Evolutionary conservation across 2,113 vertebrate genomes (phyloP), one percentile per base, ranked within the genome.

Genomic region (Saccopteryx bilineata): DNA sequence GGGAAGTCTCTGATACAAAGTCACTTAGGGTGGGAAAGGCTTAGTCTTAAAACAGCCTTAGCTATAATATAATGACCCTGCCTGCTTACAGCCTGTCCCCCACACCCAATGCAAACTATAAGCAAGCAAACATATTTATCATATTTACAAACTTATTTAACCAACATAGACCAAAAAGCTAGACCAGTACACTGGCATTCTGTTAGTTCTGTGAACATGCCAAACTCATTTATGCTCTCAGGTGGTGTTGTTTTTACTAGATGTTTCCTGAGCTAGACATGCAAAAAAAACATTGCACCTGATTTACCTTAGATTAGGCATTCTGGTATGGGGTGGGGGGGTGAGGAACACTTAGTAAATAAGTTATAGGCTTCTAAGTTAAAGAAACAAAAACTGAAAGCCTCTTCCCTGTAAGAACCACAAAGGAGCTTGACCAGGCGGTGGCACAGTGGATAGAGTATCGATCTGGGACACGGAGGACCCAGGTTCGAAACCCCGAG

Each of bases 211-310:
- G 4, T 23, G 86, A 80, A 52, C 52, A 80, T 48, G 21, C 24
- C 11, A 66, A 72, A 28, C 39, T 94, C 79, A 26, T 80, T 90
- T 87, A 65, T 75, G 75, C 63, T 76, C 81, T 71, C 39, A 82
- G 26, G 14, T 39, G 39, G 2, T 39, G 8, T 28, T 88, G 58
- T 48, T 48, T 58, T 48, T 9, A 81, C 69, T 92, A 74, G 93
- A 63, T 69, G 18, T 93, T 87, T 93, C 56, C 50, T 87, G 15
- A 93, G 61, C 54, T 48, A 93, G 63, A 31, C 18, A 56, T 17
- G 54, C 52, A 72, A 85, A 82, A 13, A 39, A 63, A 86, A 14
- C 23, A 60, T 18, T 63, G 24, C 90, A 11, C 56, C 81, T 65
- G 46, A 71, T 7, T 9, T 39, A 3, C 60, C 68, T 87, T 58